Conservation (phyloP, 2,888 invertebrate species). For the Chymomyza procnemis region DNA sequence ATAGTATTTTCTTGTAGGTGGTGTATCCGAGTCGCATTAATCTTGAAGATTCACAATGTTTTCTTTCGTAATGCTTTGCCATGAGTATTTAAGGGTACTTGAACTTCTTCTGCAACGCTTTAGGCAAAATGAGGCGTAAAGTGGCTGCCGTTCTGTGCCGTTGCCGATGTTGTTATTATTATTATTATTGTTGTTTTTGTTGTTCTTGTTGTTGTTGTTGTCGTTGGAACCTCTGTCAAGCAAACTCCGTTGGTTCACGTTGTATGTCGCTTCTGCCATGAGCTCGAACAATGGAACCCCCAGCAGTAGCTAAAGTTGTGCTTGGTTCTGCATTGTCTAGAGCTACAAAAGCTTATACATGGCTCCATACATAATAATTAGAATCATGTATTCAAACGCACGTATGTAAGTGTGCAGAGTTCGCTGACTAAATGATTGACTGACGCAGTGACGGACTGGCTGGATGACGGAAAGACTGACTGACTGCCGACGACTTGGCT, state of each 20-base stretch:
- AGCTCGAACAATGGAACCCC: constrained; percentile 14
- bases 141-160: constrained; percentile 4
- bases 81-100: constrained; percentile 47
- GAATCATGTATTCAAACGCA: constrained; percentile 55
- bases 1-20: neutral
- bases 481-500: constrained; percentile 8
- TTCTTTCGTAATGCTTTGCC: constrained; percentile 29
- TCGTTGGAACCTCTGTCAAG: neutral
- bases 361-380: constrained; percentile 63
- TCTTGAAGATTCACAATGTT: neutral
- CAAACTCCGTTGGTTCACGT: constrained; percentile 13
- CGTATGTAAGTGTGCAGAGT: constrained; percentile 38
- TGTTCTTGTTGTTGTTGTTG: neutral
- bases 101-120: constrained; percentile 44
- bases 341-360: constrained; percentile 26
- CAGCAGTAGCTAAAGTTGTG: constrained; percentile 5
- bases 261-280: neutral
- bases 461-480: constrained; percentile 47
- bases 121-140: constrained; percentile 3
- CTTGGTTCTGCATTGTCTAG: constrained; percentile 54
- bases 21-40: neutral
- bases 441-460: constrained; percentile 38
- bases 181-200: neutral
- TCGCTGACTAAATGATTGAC: constrained; percentile 60
- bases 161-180: neutral